Base-by-base conservation (phyloP, 2,888 invertebrate species). In the Zonitis immaculata region DNA sequence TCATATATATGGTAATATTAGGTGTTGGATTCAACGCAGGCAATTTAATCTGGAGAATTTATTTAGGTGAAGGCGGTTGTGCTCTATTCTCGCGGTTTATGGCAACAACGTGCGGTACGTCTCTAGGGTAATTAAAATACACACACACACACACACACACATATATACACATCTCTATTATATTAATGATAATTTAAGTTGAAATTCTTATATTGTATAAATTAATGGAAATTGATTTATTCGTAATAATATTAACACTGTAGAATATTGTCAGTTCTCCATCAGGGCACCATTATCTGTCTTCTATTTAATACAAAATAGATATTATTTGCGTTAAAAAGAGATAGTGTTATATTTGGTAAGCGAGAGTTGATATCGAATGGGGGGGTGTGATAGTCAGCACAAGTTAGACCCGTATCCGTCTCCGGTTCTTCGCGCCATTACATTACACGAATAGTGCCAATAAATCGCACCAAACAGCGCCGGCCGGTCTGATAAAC, bases 371-470 rank as follows among this genome's bases (percentile, higher is more conserved):
- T 35, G 20, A 39, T 39, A 11, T 39, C 39, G 11, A 8, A 18
- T n/a, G n/a, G n/a, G 39, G 39, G 39, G 39, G 39, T 20, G 39
- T 49, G 51, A 52, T 53, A 56, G 56, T 56, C 56, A 56, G 56
- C 56, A 56, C 56, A 62, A 62, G 57, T 61, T 59, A 61, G 60
- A 58, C 64, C 64, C 68, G 66, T 67, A 71, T 70, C 68, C 71
- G 69, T 71, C 71, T 70, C 71, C 70, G 68, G 68, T 70, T 68
- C 66, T 67, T 68, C 69, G 66, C 66, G 64, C 69, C 69, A 70
- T 72, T 71, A 69, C 70, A 66, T 68, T 67, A 64, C 67, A 63
- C 63, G 67, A 66, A 65, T 52, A 64, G 66, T 65, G 63, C 63
- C 71, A 66, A 72, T 73, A 70, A 72, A 72, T 71, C 67, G 63